A percentile compares a stretch with the other conserved stretches of the same genome.
These are phyloP conservation scores for Hycleus cichorii DNA, from an alignment of 1,140 invertebrate species.

Conservation along the genomic window DNA sequence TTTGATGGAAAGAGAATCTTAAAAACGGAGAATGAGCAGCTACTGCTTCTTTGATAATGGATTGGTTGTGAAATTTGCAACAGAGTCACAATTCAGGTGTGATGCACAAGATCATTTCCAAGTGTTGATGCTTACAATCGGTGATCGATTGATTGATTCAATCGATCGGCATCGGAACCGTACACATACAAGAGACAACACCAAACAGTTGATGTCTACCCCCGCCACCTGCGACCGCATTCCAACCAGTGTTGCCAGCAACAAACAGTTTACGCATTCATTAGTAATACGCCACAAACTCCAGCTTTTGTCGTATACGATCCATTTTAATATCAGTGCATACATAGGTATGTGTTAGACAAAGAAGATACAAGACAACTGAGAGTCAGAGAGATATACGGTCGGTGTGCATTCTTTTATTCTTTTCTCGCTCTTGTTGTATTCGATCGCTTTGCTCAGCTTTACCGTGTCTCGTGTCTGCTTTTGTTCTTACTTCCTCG, in stretches of 20 bases:
- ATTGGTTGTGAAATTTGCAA: not conserved
- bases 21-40: not conserved
- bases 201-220: constrained; percentile 25
- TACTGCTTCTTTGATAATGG: not conserved
- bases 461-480: constrained; percentile 29
- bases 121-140: not conserved
- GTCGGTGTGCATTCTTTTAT: constrained; percentile 13
- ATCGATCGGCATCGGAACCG: constrained; percentile 22
- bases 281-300: constrained; percentile 35
- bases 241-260: constrained; percentile 38
- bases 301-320: constrained; percentile 8
- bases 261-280: constrained; percentile 41
- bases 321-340: too few relatives aligned
- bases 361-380: too few relatives aligned
- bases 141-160: constrained; percentile 4
- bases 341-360: too few relatives aligned
- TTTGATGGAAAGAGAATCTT: too few relatives aligned
- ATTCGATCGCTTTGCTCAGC: constrained; percentile 22
- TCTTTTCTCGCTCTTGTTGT: constrained; percentile 18
- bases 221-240: constrained; percentile 38
- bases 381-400: too few relatives aligned
- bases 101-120: not conserved
- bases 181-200: constrained; percentile 27
- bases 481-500: constrained; percentile 34
- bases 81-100: not conserved